Base-by-base conservation (phyloP, 2,797 vertebrate genomes). In the Pipistrellus nathusii region DNA sequence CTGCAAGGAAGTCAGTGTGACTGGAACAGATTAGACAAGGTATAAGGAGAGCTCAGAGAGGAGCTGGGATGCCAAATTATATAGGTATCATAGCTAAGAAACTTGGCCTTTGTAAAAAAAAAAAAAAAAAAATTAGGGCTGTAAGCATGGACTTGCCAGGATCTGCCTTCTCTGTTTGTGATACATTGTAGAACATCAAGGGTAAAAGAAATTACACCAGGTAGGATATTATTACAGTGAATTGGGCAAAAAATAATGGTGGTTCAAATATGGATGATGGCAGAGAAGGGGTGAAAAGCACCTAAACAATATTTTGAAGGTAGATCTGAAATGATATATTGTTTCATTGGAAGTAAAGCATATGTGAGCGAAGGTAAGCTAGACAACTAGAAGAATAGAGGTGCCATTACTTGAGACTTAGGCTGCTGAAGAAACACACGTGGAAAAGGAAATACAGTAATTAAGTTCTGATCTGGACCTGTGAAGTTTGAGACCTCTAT, bases 251-350 rank as follows among this genome's bases (percentile, higher is more conserved):
- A 91, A 83, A 83, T 68, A 1, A 59, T 32, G 14, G 8, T 55
- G 25, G 9, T 30, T 62, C 27, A 71, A n/a, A 72, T 25, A 8
- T 91, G 30, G 51, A 32, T 20, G 14, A 1, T 46, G 18, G 6
- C 20, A 55, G 35, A 48, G 21, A 30, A 78, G 20, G 44, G 18
- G 0, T 78, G 7, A 71, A 88, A 75, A 75, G 30, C 53, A 14
- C 51, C 23, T 46, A 12, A 77, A 30, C 88, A 88, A 48, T 68
- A 95, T 66, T 92, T 68, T 76, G 27, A 86, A 80, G 44, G 77
- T 48, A 48, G 55, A 92, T 32, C 13, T 27, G 5, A 93, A 81
- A 72, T 3, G 20, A 80, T 76, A 76, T 80, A 13, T 17, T 68
- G 59, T 87, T 80, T 80, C n/a, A 66, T 6, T 81, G 12, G 68